Evolutionary conservation across 2,797 vertebrate genomes (phyloP), one percentile per base, ranked within the genome.

Genomic region (Lophius americanus): DNA sequence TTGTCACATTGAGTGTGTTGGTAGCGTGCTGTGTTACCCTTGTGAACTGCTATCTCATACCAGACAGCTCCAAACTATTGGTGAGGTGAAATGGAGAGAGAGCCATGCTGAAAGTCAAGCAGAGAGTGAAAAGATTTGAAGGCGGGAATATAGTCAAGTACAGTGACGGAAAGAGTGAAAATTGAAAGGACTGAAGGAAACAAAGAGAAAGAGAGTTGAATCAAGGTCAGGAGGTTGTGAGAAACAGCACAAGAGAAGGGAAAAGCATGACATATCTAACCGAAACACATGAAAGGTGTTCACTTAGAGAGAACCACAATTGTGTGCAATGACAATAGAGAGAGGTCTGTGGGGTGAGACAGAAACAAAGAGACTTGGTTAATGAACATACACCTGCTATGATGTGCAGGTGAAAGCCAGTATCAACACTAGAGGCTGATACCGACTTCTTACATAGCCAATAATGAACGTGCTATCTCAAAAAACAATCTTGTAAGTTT

Each of bases 221-320:
- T 78, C 9, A 48, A 70, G 84, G 75, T 83, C 73, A 75, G 51
- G 60, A 7, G 65, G 55, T 38, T 61, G 61, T 60, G 66, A 78
- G 74, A 65, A 69, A 75, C 69, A 51, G 32, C n/a, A 50, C n/a
- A 32, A 4, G 9, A 4, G 4, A 9, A 56, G 23, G 55, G 51
- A 62, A 46, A 68, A 61, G 55, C 68, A 60, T 33, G 32, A 73
- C 44, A 64, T 62, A 38, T 7, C 48, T 74, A 53, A 56, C 57
- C 54, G 37, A 54, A 46, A 60, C 42, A 71, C 52, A 52, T 44
- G 47, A 60, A 8, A 50, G 35, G 46, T 51, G 47, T 39, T 51
- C 13, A 53, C 35, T 32, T 42, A 10, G 23, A 23, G 13, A 48
- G 41, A 60, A 50, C 73, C 1, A 0, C 7, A 60, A 64, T 73